These are phyloP conservation scores for Tyrannus savana DNA, from an alignment of 2,113 vertebrate species.

Conservation along the genomic window DNA sequence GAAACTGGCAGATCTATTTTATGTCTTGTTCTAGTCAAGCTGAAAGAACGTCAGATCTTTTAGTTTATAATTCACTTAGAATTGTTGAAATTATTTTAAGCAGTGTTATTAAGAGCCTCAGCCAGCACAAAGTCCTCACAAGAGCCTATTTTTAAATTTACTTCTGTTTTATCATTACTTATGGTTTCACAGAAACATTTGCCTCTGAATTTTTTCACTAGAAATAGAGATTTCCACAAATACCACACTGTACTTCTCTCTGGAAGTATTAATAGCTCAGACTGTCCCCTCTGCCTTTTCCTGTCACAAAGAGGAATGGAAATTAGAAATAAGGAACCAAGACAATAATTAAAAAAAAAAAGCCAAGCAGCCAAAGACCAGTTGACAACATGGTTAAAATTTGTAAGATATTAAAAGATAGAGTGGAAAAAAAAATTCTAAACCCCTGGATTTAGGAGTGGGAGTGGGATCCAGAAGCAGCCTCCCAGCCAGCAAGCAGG, in stretches of 20 bases:
- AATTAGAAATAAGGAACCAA: slow-evolving; percentile 35
- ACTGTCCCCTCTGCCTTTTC: background rate
- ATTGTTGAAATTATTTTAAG: background rate
- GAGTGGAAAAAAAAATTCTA: background rate
- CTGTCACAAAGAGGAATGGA: slow-evolving; percentile 15
- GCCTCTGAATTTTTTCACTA: background rate
- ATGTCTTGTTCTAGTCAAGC: background rate
- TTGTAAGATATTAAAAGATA: background rate
- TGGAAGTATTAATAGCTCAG: slow-evolving; percentile 6
- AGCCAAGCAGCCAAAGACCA: background rate
- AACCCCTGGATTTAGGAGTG: background rate
- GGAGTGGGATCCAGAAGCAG: background rate
- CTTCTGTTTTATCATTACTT: background rate
- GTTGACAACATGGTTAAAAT: background rate
- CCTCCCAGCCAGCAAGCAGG: background rate
- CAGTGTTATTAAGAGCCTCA: background rate
- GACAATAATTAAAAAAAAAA: background rate
- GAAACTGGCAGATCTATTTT: background rate
- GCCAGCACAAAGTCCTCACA: background rate
- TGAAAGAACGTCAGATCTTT: background rate
- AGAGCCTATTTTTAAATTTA: background rate
- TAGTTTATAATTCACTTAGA: background rate
- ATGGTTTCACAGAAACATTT: background rate
- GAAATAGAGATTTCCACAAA: background rate
- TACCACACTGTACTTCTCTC: background rate